Evolutionary conservation across 2,888 invertebrate species (phyloP).

Genomic region (Athetis lepigone): DNA sequence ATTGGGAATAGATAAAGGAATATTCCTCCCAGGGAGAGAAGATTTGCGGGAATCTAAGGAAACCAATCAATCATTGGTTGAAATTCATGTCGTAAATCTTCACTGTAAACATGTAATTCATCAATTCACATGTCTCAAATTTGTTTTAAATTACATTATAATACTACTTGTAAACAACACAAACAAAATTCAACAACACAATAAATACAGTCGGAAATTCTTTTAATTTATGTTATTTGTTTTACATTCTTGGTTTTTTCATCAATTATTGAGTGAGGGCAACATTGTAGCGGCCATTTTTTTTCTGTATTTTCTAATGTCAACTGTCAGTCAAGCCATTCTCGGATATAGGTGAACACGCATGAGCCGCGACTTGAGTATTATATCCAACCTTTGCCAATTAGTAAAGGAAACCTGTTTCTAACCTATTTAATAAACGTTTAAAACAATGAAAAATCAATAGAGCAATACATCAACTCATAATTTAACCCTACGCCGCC

Average conservation of each 20-base stretch:
- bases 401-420: constrained; percentile 41
- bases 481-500: constrained; percentile 72
- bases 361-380: constrained; percentile 15
- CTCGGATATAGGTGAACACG: constrained; percentile 12
- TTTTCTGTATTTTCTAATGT: constrained; percentile 29
- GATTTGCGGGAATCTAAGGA: too few species aligned
- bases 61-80: too few species aligned
- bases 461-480: constrained; percentile 55
- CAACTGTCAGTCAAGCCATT: constrained; percentile 20
- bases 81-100: too few species aligned
- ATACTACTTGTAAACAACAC: too few species aligned
- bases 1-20: too few species aligned
- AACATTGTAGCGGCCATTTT: constrained; percentile 17
- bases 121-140: too few species aligned
- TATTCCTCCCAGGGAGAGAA: too few species aligned
- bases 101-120: too few species aligned
- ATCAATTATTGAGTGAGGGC: background rate
- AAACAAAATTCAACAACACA: too few species aligned
- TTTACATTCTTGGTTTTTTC: background rate
- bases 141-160: too few species aligned
- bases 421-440: constrained; percentile 17
- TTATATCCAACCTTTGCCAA: constrained; percentile 31
- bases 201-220: background rate
- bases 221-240: background rate
- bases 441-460: constrained; percentile 40